phyloP scores from a whole-genome alignment of 2,797 vertebrate species.

The Premnoplex brunnescens region DNA sequence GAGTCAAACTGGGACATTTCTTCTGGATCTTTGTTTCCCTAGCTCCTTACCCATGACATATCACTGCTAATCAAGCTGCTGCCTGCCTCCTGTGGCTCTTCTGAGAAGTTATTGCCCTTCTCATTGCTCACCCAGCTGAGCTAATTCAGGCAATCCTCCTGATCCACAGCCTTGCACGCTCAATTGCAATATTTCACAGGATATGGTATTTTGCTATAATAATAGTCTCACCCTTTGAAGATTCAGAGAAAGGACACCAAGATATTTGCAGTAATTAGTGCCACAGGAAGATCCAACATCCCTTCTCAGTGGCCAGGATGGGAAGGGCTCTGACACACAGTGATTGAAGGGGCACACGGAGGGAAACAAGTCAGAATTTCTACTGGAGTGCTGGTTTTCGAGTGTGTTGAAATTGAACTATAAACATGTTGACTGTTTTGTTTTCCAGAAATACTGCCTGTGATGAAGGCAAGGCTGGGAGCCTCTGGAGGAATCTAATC shows the following conservation, averaged over 20 bases:
- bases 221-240: slow-evolving; percentile 52
- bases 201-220: slow-evolving; percentile 31
- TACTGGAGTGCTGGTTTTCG: neutral
- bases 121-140: slow-evolving; percentile 45
- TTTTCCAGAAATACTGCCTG: neutral
- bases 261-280: slow-evolving; percentile 50
- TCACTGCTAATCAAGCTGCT: slow-evolving; percentile 51
- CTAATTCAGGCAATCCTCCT: slow-evolving; percentile 52
- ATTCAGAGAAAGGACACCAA: slow-evolving; percentile 59
- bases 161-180: slow-evolving; percentile 38
- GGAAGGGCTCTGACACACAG: neutral
- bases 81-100: slow-evolving; percentile 55
- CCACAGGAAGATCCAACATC: neutral
- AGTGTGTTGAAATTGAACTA: neutral
- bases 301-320: neutral
- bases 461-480: neutral
- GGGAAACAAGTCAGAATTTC: neutral
- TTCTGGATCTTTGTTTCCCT: neutral
- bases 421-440: neutral
- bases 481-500: neutral
- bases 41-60: slow-evolving; percentile 28
- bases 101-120: slow-evolving; percentile 53
- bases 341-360: accelerated
- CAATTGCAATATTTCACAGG: slow-evolving; percentile 40
- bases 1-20: neutral